Percentiles rank a stretch among this genome's conserved stretches.
Evolutionary conservation across 2,113 vertebrate genomes (phyloP).

Genomic region (Parus major): DNA sequence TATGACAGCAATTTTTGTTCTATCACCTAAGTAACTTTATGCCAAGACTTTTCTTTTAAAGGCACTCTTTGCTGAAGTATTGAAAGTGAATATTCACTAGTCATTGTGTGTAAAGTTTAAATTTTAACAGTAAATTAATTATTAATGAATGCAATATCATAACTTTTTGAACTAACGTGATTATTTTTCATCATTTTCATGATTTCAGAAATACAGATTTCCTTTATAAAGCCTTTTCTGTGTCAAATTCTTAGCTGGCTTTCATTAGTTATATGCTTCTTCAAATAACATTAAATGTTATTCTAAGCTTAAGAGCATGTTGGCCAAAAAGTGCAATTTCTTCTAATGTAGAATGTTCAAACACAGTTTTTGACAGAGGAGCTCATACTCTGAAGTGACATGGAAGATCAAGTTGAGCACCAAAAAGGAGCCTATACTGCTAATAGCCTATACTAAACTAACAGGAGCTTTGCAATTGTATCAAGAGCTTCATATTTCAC

Average conservation of each 20-base stretch:
- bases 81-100: background rate
- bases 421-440: background rate
- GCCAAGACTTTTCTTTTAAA: background rate
- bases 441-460: background rate
- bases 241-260: background rate
- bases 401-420: background rate
- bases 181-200: background rate
- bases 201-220: background rate
- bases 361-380: background rate
- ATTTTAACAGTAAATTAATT: background rate
- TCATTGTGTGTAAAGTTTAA: background rate
- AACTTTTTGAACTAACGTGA: background rate
- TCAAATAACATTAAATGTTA: background rate
- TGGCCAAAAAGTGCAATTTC: background rate
- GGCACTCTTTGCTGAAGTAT: background rate
- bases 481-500: background rate
- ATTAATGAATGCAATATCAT: background rate
- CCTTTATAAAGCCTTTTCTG: background rate
- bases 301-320: background rate
- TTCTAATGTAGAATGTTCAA: background rate
- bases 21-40: background rate
- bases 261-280: background rate
- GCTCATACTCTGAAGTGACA: background rate
- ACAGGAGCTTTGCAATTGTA: background rate
- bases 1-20: background rate